Evolutionary conservation across 2,888 invertebrate species (phyloP).

Genomic region (Chymomyza fuscimana): DNA sequence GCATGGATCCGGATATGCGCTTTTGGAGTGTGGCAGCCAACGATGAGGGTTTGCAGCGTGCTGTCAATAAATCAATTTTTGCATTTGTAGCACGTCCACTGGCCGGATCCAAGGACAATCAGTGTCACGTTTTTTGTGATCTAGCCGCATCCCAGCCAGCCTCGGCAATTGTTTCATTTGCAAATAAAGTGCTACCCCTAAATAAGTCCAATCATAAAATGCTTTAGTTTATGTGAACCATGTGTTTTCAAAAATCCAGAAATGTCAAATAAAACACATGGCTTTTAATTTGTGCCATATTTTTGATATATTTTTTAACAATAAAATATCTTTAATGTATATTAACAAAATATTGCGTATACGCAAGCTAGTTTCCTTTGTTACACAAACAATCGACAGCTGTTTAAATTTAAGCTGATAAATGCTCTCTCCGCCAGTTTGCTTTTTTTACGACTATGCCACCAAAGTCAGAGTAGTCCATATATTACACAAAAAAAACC

Average conservation of each 20-base stretch:
- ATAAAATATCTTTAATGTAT: background rate
- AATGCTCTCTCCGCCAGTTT: background rate
- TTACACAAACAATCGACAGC: background rate
- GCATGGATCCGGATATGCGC: constrained; percentile 94
- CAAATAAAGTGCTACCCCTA: constrained; percentile 74
- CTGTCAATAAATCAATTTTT: constrained; percentile 85
- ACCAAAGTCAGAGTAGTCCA: background rate
- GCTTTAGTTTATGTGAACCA: background rate
- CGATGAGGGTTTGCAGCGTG: constrained; percentile 51
- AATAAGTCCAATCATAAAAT: constrained; percentile 48
- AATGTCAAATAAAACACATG: background rate
- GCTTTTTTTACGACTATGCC: background rate
- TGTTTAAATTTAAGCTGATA: background rate
- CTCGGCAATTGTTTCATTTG: constrained; percentile 88
- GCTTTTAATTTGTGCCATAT: background rate
- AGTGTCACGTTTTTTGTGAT: constrained; percentile 98
- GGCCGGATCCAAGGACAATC: constrained; percentile 91
- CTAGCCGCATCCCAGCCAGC: constrained; percentile 94
- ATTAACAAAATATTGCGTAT: background rate
- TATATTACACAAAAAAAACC: constrained; percentile 8
- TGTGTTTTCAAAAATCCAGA: background rate
- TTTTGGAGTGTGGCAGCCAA: constrained; percentile 82
- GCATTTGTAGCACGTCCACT: constrained; percentile 96
- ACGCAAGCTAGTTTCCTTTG: background rate
- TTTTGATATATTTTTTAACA: background rate